Conservation (phyloP, 2,797 vertebrate species). For the Phyllotis vaccarum region DNA sequence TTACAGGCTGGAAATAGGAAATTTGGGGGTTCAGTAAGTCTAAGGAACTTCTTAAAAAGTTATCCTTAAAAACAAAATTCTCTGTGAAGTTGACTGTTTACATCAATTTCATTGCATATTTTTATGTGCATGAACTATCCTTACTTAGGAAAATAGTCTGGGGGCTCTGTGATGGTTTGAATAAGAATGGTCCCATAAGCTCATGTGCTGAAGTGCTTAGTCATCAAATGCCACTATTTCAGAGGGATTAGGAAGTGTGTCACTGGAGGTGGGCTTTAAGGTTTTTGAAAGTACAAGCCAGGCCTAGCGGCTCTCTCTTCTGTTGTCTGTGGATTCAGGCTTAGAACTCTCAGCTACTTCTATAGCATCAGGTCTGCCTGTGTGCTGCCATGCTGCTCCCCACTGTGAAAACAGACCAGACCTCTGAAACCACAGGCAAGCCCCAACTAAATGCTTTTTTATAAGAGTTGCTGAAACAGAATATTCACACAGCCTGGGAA, state of each 20-base stretch:
- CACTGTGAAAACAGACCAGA: no score
- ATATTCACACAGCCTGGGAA: no score
- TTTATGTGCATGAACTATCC: background rate
- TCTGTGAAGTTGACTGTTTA: background rate
- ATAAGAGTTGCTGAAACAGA: background rate
- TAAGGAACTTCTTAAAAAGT: slow-evolving; percentile 6
- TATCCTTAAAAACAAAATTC: background rate
- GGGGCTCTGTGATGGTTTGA: background rate
- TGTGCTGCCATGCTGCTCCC: background rate
- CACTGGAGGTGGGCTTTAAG: background rate
- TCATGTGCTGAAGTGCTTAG: background rate
- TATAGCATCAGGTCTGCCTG: background rate
- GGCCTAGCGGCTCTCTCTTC: background rate
- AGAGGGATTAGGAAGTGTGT: background rate
- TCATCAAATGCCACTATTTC: background rate
- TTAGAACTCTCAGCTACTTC: background rate
- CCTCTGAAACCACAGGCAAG: background rate
- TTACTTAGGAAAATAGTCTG: background rate
- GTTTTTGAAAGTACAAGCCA: background rate
- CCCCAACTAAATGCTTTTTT: background rate
- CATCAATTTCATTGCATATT: background rate
- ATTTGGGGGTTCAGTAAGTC: background rate
- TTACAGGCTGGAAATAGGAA: background rate
- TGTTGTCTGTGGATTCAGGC: background rate
- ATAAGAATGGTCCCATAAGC: background rate